A percentile compares a stretch with the other conserved stretches of the same genome.
phyloP scores from a whole-genome alignment of 2,888 invertebrate species.

The Amblyjoppa fuscipennis region DNA sequence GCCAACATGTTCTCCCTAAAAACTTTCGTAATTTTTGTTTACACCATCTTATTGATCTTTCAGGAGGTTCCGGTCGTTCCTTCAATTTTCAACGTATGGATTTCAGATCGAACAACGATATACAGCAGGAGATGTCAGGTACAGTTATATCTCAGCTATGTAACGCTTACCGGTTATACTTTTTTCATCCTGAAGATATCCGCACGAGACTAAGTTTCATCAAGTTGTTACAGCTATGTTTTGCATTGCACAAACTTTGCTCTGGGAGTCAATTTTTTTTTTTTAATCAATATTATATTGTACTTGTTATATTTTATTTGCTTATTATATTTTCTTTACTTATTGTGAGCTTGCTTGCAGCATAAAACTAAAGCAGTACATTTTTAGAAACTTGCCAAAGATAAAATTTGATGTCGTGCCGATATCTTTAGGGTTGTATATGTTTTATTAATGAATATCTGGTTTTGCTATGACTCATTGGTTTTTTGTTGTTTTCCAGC shows the following conservation, averaged over 20 bases:
- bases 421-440: not conserved
- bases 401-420: too few species aligned
- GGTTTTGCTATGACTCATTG: constrained; percentile 9
- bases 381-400: too few species aligned
- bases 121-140: constrained; percentile 84
- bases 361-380: too few species aligned
- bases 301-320: too few species aligned
- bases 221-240: too few species aligned
- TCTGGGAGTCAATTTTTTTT: too few species aligned
- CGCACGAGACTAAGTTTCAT: too few species aligned
- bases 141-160: constrained; percentile 36
- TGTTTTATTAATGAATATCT: not conserved
- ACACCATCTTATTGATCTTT: not conserved
- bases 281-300: too few species aligned
- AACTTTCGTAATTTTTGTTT: not conserved
- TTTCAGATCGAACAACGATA: constrained; percentile 82
- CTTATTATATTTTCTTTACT: too few species aligned
- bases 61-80: constrained; percentile 79
- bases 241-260: too few species aligned
- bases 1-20: not conserved
- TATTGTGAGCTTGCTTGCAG: too few species aligned
- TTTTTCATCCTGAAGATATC: not conserved
- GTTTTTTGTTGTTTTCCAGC: constrained; percentile 77
- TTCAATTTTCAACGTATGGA: constrained; percentile 83
- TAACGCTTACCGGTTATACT: not conserved